phyloP scores from a whole-genome alignment of 1,140 invertebrate genomes.

The Drosophila baimaii region DNA sequence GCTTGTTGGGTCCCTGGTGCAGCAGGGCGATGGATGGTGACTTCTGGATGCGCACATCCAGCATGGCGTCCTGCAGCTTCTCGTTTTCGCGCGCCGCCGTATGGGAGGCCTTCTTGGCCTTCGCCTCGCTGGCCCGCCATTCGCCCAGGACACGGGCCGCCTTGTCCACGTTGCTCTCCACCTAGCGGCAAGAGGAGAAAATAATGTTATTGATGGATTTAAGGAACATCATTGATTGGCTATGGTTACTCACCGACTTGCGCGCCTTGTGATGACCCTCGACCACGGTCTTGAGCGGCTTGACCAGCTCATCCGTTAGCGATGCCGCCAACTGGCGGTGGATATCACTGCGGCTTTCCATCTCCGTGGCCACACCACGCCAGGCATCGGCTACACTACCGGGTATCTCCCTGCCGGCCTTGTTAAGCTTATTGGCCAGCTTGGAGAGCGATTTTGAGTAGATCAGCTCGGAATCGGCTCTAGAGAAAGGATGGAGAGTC shows the following conservation, averaged over 20 bases:
- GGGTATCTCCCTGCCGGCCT: constrained; percentile 91
- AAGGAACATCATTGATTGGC: not conserved
- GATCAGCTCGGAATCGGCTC: constrained; percentile 94
- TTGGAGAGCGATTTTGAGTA: constrained; percentile 96
- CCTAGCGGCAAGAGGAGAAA: constrained; percentile 66
- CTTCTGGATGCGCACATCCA: constrained; percentile 85
- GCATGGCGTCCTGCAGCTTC: constrained; percentile 91
- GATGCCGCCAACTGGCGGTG: constrained; percentile 92
- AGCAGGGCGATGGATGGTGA: constrained; percentile 85
- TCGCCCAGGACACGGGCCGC: constrained; percentile 92
- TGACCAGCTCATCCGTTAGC: constrained; percentile 94
- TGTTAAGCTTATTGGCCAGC: constrained; percentile 92
- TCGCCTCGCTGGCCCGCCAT: constrained; percentile 92
- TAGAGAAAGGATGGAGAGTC: constrained; percentile 62
- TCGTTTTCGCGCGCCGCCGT: constrained; percentile 93
- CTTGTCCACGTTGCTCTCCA: constrained; percentile 94
- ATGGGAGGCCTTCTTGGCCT: constrained; percentile 94
- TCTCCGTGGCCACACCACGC: constrained; percentile 94
- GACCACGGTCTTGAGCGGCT: constrained; percentile 91
- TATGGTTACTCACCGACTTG: constrained; percentile 86
- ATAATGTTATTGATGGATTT: not conserved
- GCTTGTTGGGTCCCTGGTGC: constrained; percentile 79
- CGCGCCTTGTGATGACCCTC: constrained; percentile 91
- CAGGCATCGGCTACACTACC: constrained; percentile 94
- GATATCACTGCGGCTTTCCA: constrained; percentile 94